A percentile compares a stretch with the other conserved stretches of the same genome.
phyloP scores from a whole-genome alignment of 2,113 vertebrate genomes.

The Vidua macroura region DNA sequence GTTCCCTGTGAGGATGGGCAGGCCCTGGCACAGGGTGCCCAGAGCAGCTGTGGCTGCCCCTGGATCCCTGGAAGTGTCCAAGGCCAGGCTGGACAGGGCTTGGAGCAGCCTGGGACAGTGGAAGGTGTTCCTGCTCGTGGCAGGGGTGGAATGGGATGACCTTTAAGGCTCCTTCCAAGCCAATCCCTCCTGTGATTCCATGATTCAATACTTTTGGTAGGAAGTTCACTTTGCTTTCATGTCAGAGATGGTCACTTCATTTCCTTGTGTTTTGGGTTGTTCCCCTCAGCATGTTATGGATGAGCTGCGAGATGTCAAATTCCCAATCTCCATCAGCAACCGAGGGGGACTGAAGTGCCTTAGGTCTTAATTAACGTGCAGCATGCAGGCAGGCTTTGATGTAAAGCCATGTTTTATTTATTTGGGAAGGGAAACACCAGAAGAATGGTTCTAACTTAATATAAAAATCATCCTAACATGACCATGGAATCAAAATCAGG shows the following conservation, averaged over 20 bases:
- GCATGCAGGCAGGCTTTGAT: neutral
- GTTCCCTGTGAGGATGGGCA: fast-evolving
- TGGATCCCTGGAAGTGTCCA: fast-evolving
- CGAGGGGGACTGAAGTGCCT: neutral
- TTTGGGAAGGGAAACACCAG: neutral
- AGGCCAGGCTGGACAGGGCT: neutral
- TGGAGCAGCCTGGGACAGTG: fast-evolving
- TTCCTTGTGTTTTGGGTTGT: neutral
- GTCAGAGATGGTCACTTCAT: neutral
- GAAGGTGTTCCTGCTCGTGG: neutral
- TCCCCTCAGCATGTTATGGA: fast-evolving
- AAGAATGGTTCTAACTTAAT: neutral
- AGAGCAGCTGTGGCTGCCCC: neutral
- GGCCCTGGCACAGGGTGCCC: neutral
- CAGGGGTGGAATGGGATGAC: fast-evolving
- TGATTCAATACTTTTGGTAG: neutral
- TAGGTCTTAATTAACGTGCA: neutral
- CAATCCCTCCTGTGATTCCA: neutral
- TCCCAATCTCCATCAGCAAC: neutral
- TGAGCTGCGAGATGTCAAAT: neutral
- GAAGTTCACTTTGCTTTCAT: neutral
- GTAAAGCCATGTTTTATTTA: neutral
- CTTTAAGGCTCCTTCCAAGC: neutral
- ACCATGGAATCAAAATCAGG: neutral
- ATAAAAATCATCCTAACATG: neutral